Evolutionary conservation across 1,140 invertebrate genomes (phyloP).

Genomic region (Drosophila insularis): DNA sequence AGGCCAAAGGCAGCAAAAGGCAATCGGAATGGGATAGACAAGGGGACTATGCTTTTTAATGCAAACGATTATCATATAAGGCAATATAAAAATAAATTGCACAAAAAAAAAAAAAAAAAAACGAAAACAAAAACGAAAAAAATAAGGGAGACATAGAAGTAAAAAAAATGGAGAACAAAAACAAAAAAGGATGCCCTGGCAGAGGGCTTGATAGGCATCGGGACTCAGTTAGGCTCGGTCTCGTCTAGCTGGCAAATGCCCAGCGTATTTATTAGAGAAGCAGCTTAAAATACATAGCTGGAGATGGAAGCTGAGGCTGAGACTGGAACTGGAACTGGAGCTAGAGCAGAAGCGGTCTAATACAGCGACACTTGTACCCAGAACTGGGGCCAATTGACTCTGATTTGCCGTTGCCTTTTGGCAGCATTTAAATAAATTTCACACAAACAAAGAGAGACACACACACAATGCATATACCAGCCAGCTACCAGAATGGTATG

Average conservation of each 20-base stretch:
- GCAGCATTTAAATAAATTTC: constrained; percentile 78
- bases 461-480: not conserved
- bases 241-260: constrained; percentile 39
- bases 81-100: constrained; percentile 77
- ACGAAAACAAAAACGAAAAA: not conserved
- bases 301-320: constrained; percentile 17
- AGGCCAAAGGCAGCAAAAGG: constrained; percentile 4
- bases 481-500: not conserved
- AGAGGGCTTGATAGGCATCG: constrained; percentile 11
- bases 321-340: constrained; percentile 27
- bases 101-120: constrained; percentile 20
- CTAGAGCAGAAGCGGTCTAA: constrained; percentile 15
- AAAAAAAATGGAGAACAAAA: constrained; percentile 6
- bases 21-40: constrained; percentile 28
- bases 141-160: constrained; percentile 64
- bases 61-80: constrained; percentile 79
- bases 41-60: constrained; percentile 66
- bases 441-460: constrained; percentile 35
- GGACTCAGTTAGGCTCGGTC: not conserved
- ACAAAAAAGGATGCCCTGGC: constrained; percentile 10
- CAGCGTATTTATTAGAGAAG: constrained; percentile 44
- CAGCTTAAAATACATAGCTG: constrained; percentile 46
- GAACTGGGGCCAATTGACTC: constrained; percentile 52
- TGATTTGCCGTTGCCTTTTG: constrained; percentile 60
- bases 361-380: constrained; percentile 52